Evolutionary conservation across 1,140 invertebrate genomes (phyloP).

Genomic region (Drosophila grimshawi): DNA sequence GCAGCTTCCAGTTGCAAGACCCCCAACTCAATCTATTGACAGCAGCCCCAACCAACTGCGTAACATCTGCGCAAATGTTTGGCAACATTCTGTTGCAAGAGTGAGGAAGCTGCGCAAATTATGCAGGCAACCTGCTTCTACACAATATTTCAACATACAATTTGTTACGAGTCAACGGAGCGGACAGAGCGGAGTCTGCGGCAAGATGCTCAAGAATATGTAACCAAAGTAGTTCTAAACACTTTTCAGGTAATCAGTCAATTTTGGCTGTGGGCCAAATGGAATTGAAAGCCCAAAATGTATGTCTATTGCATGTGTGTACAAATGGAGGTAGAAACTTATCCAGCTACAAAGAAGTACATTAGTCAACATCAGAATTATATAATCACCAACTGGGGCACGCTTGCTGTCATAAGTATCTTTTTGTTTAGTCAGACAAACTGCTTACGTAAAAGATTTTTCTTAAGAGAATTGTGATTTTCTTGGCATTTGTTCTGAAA

Average conservation of each 20-base stretch:
- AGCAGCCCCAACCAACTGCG: conserved; percentile 37
- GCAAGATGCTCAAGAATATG: conserved; percentile 1
- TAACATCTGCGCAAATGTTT: conserved; percentile 66
- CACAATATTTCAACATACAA: conserved; percentile 56
- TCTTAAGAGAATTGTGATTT: too few species aligned
- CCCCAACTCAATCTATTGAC: conserved; percentile 31
- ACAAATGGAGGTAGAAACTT: neutral
- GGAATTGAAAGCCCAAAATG: conserved; percentile 4
- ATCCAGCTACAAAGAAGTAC: neutral
- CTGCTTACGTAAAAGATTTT: too few species aligned
- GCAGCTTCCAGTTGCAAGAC: neutral
- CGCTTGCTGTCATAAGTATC: neutral
- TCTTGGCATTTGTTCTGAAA: too few species aligned
- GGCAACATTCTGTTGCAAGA: conserved; percentile 48
- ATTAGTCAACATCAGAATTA: neutral
- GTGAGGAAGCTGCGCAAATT: conserved; percentile 48
- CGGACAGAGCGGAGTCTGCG: neutral
- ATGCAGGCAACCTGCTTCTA: conserved; percentile 68
- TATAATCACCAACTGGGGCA: neutral
- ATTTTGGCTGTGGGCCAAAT: conserved; percentile 13
- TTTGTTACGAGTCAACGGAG: conserved; percentile 50
- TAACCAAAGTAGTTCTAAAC: neutral
- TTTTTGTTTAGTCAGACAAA: too few species aligned
- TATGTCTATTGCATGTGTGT: too few species aligned
- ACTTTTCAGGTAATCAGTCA: conserved; percentile 41